Evolutionary conservation across 1,140 invertebrate genomes (phyloP), one percentile per base, ranked within the genome.

Genomic region (Penaeus vannamei): DNA sequence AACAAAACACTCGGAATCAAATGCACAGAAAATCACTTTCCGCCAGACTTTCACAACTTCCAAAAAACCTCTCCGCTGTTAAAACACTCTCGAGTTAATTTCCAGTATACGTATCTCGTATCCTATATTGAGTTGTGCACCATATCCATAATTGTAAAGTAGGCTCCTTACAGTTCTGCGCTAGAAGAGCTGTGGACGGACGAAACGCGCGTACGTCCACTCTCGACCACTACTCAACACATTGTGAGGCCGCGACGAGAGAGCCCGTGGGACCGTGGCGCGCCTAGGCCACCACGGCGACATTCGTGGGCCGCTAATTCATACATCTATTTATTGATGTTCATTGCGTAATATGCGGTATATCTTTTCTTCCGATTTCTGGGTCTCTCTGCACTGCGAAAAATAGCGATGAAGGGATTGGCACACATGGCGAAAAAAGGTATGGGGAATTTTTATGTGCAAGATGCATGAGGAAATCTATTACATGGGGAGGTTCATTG

Each of bases 21-120:
- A 77, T 72, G 69, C 69, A 85, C 84, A 77, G 84, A 85, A 85
- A 77, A 85, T 76, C 84, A 76, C 84, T 85, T 85, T 85, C 84
- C 84, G 84, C 66, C 84, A 85, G 84, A 85, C 84, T 85, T 85
- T 85, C 84, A 85, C 84, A 85, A 85, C 84, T 77, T 85, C 64
- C 42, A 85, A 85, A 53, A 53, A 53, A 53, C 53, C 53, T 53
- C 61, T 85, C 61, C 22, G 84, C 84, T 72, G 22, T 29, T 53
- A 53, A 22, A 85, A 29, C 84, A 85, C 84, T 85, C 14, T 26
- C 22, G 77, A 85, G 84, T 85, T 85, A 77, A 32, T 23, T 85
- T 60, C 61, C 69, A 76, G 84, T 60, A 76, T 72, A 77, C 84
- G 12, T 53, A 53, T 22, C 19, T 64, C 53, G 85, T 64, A 86